Base-by-base conservation (phyloP, 2,888 invertebrate species). In the Troides aeacus region DNA sequence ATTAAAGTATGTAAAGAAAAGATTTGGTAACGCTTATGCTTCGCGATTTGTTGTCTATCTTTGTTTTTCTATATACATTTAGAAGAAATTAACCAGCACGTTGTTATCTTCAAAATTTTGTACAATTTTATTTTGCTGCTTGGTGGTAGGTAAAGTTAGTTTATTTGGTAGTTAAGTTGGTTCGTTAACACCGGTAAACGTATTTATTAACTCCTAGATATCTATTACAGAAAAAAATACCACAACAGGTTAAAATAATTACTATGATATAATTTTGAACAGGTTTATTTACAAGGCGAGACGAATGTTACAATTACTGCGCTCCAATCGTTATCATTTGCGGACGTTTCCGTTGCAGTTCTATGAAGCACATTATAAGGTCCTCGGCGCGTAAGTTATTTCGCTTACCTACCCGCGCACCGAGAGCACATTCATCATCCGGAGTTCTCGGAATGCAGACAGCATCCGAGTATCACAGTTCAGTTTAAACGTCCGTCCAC, bases 341-440 rank as follows among this genome's bases (percentile, higher is more conserved):
- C 50, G 63, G 59, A 68, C 50, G 50, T 68, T 30, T 63, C 24
- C 59, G 58, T 59, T 59, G 5, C 58, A 63, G 59, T 68, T 68
- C 63, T 60, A 53, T 68, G 63, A 68, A 68, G 58, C 59, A 50
- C 18, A 64, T 58, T 60, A 64, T 59, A 68, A 64, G 30, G 50
- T 42, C 59, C 59, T 59, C 58, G 17, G 18, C 68, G n/a, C 18
- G 21, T 46, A 53, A 68, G 63, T 68, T 64, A 30, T 39, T 63
- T 64, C 60, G 59, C 58, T 21, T 23, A 58, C 53, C 46, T 46
- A 21, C n/a, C 56, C 18, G 21, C 57, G 58, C 39, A 30, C 42
- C 61, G 60, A 62, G 62, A 21, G 59, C 36, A 36, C 63, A 39
- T 68, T 68, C 62, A 57, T 57, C 63, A 60, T 64, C 39, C 58